Evolutionary conservation across 2,113 vertebrate species (phyloP), one percentile per base, ranked within the genome.

Genomic region (Pristiophorus japonicus): DNA sequence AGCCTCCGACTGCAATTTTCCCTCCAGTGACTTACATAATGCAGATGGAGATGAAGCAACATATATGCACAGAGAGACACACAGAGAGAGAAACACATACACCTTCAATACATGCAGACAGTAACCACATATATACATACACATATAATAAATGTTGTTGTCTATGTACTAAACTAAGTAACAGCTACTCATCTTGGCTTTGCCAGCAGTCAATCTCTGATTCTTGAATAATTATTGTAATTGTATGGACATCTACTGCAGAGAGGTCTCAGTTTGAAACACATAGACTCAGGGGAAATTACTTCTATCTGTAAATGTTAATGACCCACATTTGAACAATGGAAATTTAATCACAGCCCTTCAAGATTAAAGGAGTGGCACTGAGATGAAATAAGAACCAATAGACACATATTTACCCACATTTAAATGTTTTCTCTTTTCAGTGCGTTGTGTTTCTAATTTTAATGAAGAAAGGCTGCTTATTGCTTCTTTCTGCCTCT

Each of bases 271-370:
- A 30, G 51, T 90, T 90, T 90, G 51, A 90, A 90, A 90, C 30
- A 34, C 22, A 47, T 12, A 55, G 51, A 30, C 87, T 90, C 87
- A 34, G 51, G 87, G 87, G 87, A 90, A 90, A 90, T 90, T 90
- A 90, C 51, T 90, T 51, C 62, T 90, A 90, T 59, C 87, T 90
- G 87, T 90, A 90, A 90, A 90, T 59, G 51, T 90, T 90, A 90
- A 90, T 90, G 51, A 90, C 87, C 51, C 87, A 90, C 87, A 90
- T 90, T 90, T 90, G 87, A 90, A 90, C 87, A 90, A 55, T 62
- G 87, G 87, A 90, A 90, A 34, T 90, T 90, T 90, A 90, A 90
- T 90, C 87, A 90, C 87, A 90, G 55, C 51, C 51, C 55, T 90
- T 59, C 87, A 90, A 34, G 27, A 90, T 59, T 90, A 90, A 90